These are phyloP conservation scores for Protonemura montana DNA, from an alignment of 2,888 invertebrate species.

Conservation along the genomic window DNA sequence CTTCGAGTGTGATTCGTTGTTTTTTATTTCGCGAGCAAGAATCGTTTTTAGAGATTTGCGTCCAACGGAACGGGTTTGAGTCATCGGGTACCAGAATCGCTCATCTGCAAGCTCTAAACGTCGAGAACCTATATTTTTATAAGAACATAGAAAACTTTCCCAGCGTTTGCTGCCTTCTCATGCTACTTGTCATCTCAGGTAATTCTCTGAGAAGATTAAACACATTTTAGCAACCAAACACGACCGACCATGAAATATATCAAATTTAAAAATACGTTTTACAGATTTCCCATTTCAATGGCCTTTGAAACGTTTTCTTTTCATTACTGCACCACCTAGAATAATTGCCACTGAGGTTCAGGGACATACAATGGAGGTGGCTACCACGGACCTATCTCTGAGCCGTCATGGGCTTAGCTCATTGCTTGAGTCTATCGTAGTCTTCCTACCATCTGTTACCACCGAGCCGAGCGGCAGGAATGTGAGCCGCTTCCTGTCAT, in stretches of 20 bases:
- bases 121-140: too few relatives aligned
- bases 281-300: neutral
- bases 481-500: slow-evolving; percentile 26
- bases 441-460: neutral
- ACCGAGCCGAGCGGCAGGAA: neutral
- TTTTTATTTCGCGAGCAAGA: too few relatives aligned
- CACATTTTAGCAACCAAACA: neutral
- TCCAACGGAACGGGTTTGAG: too few relatives aligned
- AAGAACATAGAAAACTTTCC: too few relatives aligned
- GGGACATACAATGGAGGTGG: neutral
- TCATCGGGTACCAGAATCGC: too few relatives aligned
- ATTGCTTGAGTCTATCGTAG: neutral
- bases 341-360: neutral
- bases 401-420: too few relatives aligned
- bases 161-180: too few relatives aligned
- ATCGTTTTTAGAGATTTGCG: too few relatives aligned
- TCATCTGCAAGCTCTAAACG: too few relatives aligned
- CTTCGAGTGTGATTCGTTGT: too few relatives aligned
- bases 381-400: too few relatives aligned
- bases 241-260: neutral
- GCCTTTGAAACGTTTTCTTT: neutral
- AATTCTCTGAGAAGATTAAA: neutral
- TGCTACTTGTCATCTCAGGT: neutral
- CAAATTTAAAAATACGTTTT: neutral
- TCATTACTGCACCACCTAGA: neutral